Conservation (phyloP, 1,140 invertebrate genomes). For the Lysiphlebus fabarum region DNA sequence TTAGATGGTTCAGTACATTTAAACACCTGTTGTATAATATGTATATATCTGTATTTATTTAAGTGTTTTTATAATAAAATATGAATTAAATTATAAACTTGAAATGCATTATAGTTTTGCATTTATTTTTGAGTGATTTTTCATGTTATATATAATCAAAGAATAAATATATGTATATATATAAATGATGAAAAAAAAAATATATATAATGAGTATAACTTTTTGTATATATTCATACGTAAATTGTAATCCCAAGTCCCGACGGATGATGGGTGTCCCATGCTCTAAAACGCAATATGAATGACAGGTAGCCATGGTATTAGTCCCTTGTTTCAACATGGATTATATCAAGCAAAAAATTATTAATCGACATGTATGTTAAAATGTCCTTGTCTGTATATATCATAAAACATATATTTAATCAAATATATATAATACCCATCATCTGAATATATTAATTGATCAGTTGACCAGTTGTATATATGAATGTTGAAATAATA, state of each 20-base stretch:
- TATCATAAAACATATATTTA: too few species aligned
- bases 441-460: too few species aligned
- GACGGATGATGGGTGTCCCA: conserved; percentile 33
- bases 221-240: too few species aligned
- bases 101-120: conserved; percentile 40
- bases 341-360: conserved; percentile 54
- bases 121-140: conserved; percentile 52
- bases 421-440: too few species aligned
- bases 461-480: too few species aligned
- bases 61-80: too few species aligned
- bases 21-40: conserved; percentile 48
- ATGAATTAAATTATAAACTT: neutral
- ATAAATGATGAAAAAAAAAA: conserved; percentile 12
- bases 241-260: conserved; percentile 49
- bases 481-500: too few species aligned
- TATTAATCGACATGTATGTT: conserved; percentile 37
- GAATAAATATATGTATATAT: too few species aligned
- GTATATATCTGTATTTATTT: conserved; percentile 20
- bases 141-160: conserved; percentile 45
- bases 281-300: conserved; percentile 26
- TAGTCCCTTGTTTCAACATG: conserved; percentile 51
- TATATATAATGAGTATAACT: conserved; percentile 11
- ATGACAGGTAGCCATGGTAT: conserved; percentile 46
- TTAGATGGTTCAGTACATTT: conserved; percentile 20
- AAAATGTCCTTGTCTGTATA: too few species aligned